These are phyloP conservation scores for Tuta absoluta DNA, from an alignment of 2,888 invertebrate genomes.

Conservation along the genomic window DNA sequence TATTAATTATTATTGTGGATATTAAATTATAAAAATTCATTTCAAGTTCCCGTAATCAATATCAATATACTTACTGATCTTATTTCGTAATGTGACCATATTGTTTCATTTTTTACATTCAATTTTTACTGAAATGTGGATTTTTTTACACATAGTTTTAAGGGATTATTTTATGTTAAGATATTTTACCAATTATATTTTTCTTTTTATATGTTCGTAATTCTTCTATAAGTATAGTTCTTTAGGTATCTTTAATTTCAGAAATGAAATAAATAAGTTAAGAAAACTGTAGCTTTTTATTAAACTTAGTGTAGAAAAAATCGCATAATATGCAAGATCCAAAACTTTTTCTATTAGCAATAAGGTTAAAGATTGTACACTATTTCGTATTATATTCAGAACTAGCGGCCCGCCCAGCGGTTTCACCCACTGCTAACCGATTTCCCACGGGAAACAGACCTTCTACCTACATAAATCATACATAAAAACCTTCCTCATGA, in stretches of 20 bases:
- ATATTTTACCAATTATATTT: slow-evolving; percentile 19
- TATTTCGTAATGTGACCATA: slow-evolving; percentile 13
- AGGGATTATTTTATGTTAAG: slow-evolving; percentile 30
- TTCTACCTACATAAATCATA: too few species aligned
- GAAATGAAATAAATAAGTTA: slow-evolving; percentile 12
- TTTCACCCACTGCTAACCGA: too few species aligned
- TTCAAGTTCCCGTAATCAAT: slow-evolving; percentile 1
- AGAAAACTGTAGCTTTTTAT: slow-evolving; percentile 13
- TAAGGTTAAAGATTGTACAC: too few species aligned
- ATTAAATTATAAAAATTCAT: neutral
- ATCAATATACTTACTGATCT: slow-evolving; percentile 3
- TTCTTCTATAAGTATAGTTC: slow-evolving; percentile 29
- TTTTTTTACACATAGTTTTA: slow-evolving; percentile 28
- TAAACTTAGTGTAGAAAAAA: neutral
- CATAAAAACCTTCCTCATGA: too few species aligned
- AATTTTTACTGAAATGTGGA: neutral
- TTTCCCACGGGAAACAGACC: too few species aligned
- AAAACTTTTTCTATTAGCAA: too few species aligned
- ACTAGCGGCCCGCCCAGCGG: too few species aligned
- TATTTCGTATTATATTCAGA: too few species aligned
- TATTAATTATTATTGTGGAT: slow-evolving; percentile 6
- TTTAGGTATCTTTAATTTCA: slow-evolving; percentile 26
- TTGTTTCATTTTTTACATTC: slow-evolving; percentile 7
- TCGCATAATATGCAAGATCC: neutral
- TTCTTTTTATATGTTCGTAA: slow-evolving; percentile 29